Base-by-base conservation (phyloP, 2,888 invertebrate species). In the Ormia ochracea region DNA sequence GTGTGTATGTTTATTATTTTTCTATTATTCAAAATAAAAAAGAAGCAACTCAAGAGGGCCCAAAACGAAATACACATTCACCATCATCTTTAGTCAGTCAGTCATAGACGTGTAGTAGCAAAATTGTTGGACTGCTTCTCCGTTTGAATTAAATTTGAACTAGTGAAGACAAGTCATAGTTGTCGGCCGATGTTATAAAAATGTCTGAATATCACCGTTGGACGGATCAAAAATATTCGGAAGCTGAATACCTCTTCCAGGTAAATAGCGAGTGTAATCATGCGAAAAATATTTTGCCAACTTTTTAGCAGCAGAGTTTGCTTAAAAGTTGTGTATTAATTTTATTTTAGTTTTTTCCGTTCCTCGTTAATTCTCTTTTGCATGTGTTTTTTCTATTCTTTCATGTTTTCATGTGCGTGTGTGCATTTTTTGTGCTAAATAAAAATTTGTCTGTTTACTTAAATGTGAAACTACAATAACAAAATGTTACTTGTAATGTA, bases 241-340 rank as follows among this genome's bases (percentile, higher is more conserved):
- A 83, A 70, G 81, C 83, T 78, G 83, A 83, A 50, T 84, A 83
- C 56, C 82, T 83, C 59, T 84, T 84, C 73, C 84, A 84, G 83
- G 83, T 83, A 78, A 70, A 63, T 68, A 38, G 5, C 38, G 17
- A 56, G 38, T 28, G n/a, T 9, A 63, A 19, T 63, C 36, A 26
- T 56, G 21, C 21, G 28, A 54, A 65, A 26, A 56, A 45, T 38
- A 38, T 26, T 63, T 19, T 10, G 17, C 7, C 23, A 38, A 63
- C 23, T 63, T 65, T 74, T 36, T 19, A 28, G 31, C 21, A 28
- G 12, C 21, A 74, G 66, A 74, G 66, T 74, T 66, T 66, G 38
- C 65, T 50, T 21, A 41, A 66, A 74, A 74, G 48, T 31, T 69
- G 54, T 79, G 66, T 72, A 73, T 78, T 59, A 73, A 41, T 72